phyloP scores from a whole-genome alignment of 2,888 invertebrate species.

The Tridacna gigas region DNA sequence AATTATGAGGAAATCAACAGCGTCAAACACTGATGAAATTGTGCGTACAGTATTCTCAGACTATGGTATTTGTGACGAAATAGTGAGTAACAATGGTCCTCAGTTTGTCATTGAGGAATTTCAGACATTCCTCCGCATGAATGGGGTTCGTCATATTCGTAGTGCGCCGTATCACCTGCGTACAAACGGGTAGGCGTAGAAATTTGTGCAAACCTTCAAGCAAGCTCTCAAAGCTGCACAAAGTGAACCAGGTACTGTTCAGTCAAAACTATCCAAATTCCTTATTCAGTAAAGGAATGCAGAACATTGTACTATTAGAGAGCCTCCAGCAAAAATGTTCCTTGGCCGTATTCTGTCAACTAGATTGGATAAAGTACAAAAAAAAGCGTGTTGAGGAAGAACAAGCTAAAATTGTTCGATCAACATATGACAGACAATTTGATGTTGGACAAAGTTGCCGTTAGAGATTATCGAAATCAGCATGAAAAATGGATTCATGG shows the following conservation, averaged over 20 bases:
- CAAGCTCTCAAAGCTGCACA: slow-evolving; percentile 48
- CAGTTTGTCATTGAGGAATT: slow-evolving; percentile 67
- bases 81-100: slow-evolving; percentile 81
- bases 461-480: slow-evolving; percentile 36
- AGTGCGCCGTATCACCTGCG: slow-evolving; percentile 61
- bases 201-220: slow-evolving; percentile 66
- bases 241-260: slow-evolving; percentile 32
- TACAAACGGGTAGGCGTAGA: slow-evolving; percentile 62
- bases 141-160: slow-evolving; percentile 60
- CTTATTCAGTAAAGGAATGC: slow-evolving; percentile 34
- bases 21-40: slow-evolving; percentile 57
- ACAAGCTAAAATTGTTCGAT: slow-evolving; percentile 41
- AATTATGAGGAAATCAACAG: slow-evolving; percentile 43
- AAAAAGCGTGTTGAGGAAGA: slow-evolving; percentile 4
- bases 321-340: slow-evolving; percentile 37
- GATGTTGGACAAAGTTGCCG: slow-evolving; percentile 29
- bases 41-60: slow-evolving; percentile 67
- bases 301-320: slow-evolving; percentile 32
- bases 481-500: slow-evolving; percentile 36
- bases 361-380: slow-evolving; percentile 21
- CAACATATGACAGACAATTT: slow-evolving; percentile 26
- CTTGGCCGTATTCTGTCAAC: slow-evolving; percentile 59
- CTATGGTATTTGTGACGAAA: slow-evolving; percentile 71
- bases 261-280: slow-evolving; percentile 36
- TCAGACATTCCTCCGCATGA: slow-evolving; percentile 25